phyloP scores from a whole-genome alignment of 1,140 invertebrate species.

The Euura saliciscinereae region DNA sequence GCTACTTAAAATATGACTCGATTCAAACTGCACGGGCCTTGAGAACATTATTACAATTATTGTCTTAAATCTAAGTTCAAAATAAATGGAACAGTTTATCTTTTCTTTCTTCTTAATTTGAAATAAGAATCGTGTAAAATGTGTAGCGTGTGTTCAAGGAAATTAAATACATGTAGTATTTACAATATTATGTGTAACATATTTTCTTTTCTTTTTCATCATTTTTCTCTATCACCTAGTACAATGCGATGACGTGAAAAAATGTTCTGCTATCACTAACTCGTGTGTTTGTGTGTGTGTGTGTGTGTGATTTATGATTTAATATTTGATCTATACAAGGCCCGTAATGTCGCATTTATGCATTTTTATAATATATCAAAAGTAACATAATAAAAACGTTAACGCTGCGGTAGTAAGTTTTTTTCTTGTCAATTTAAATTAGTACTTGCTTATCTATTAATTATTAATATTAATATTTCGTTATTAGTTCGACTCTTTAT shows the following conservation, averaged over 20 bases:
- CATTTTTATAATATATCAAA: slow-evolving; percentile 2
- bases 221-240: background rate
- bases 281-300: background rate
- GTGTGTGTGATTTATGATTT: slow-evolving; percentile 2
- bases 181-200: background rate
- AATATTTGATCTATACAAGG: slow-evolving; percentile 6
- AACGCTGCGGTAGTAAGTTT: background rate
- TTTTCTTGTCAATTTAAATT: background rate
- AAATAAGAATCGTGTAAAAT: background rate
- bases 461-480: too few relatives aligned
- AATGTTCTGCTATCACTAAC: background rate
- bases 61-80: slow-evolving; percentile 5
- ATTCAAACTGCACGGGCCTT: background rate
- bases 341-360: slow-evolving; percentile 1
- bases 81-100: background rate
- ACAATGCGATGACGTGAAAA: background rate
- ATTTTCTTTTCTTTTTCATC: background rate
- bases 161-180: slow-evolving; percentile 6
- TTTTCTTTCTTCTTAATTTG: too few relatives aligned
- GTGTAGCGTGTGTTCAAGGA: background rate
- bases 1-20: background rate
- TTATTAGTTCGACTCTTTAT: background rate
- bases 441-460: background rate
- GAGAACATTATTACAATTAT: slow-evolving; percentile 7
- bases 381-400: background rate